Evolutionary conservation across 2,113 vertebrate species (phyloP).

Genomic region (Nematolebias whitei): DNA sequence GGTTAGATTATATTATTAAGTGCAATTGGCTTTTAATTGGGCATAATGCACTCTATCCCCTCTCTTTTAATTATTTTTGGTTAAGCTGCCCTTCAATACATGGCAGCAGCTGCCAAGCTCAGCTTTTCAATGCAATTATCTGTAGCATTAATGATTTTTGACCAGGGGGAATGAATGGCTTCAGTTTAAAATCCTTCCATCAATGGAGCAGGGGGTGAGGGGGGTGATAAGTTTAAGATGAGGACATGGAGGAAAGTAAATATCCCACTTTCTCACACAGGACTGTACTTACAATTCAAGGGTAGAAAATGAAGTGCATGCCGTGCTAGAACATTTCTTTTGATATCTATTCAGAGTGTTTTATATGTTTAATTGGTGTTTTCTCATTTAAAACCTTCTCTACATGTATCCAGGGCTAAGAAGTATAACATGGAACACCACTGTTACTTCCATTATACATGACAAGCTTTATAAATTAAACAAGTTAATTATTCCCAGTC

Average conservation of each 20-base stretch:
- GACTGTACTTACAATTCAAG: conserved; percentile 4
- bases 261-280: conserved; percentile 39
- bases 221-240: conserved; percentile 43
- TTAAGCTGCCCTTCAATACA: conserved; percentile 69
- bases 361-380: not conserved
- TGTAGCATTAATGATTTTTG: conserved; percentile 72
- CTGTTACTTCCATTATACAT: conserved; percentile 2
- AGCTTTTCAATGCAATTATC: conserved; percentile 72
- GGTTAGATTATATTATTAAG: conserved; percentile 74
- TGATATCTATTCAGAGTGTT: not conserved
- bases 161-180: conserved; percentile 57
- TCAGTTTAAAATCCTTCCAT: conserved; percentile 45
- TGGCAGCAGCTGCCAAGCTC: conserved; percentile 57
- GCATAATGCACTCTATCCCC: conserved; percentile 72
- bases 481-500: conserved; percentile 41
- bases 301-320: conserved; percentile 21
- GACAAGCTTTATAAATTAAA: conserved; percentile 24
- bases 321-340: conserved; percentile 33
- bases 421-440: conserved; percentile 14
- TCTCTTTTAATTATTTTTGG: conserved; percentile 76
- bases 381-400: conserved; percentile 1
- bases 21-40: conserved; percentile 79
- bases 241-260: conserved; percentile 34
- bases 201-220: too few relatives aligned
- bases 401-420: conserved; percentile 2